Conservation (phyloP, 2,113 vertebrate species). For the Anhinga rufa region DNA sequence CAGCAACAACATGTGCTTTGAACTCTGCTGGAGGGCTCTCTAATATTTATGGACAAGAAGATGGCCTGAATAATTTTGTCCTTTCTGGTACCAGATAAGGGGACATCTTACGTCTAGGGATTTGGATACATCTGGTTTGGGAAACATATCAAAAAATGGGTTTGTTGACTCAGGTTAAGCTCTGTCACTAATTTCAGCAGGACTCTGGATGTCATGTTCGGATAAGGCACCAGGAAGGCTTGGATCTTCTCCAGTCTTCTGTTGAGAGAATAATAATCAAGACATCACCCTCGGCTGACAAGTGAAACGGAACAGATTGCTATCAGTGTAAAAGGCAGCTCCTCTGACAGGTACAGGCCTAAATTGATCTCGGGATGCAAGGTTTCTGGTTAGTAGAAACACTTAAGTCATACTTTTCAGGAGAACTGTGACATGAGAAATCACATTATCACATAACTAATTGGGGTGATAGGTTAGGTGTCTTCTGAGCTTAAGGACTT, state of each 20-base stretch:
- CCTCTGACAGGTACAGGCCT: not conserved
- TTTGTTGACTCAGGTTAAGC: not conserved
- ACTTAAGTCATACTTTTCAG: not conserved
- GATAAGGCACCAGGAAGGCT: constrained; percentile 11
- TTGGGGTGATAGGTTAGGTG: not conserved
- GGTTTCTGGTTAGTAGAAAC: not conserved
- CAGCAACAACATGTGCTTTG: constrained; percentile 2
- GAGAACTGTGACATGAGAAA: not conserved
- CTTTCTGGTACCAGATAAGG: not conserved
- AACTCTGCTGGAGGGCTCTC: not conserved
- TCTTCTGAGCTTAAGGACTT: not conserved
- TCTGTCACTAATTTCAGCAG: not conserved
- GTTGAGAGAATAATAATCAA: constrained; percentile 8
- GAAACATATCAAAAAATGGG: not conserved
- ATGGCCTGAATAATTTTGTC: not conserved
- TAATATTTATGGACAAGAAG: not conserved
- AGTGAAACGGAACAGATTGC: constrained; percentile 1
- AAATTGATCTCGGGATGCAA: not conserved
- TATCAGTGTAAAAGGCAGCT: not conserved
- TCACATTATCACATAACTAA: not conserved
- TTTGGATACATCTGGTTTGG: not conserved
- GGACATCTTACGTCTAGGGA: not conserved
- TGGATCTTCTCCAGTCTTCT: constrained; percentile 14
- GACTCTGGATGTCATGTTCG: not conserved
- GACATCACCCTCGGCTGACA: not conserved